Evolutionary conservation across 2,888 invertebrate species (phyloP), one percentile per base, ranked within the genome.

Genomic region (Caenorhabditis virilis): DNA sequence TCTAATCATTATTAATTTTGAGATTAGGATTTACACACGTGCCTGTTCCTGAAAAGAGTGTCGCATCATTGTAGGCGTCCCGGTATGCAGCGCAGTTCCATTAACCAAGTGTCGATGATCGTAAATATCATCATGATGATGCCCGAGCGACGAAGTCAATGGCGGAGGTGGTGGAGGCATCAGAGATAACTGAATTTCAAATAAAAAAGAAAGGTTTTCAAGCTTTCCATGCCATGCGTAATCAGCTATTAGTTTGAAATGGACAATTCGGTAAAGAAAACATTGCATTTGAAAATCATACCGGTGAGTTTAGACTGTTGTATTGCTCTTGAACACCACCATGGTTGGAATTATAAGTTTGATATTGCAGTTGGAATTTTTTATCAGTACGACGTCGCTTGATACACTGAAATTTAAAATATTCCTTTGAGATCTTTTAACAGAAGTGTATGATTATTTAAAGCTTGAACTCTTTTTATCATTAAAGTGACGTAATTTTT

Each of bases 291-390:
- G 6, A 48, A 22, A 27, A 35, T 39, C 72, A 66, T 65, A 79
- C 74, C 53, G 80, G 78, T 36, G 79, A 76, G 47, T 77, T 77
- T 22, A 78, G 59, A 38, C 72, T 73, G 67, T 76, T 77, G 47
- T 77, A 74, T 16, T 74, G 69, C 35, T 78, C 78, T 7, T 69
- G 56, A n/a, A 47, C 67, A 18, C 43, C 64, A 11, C 69, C 69
- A 35, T 78, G 77, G 49, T 69, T 77, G 9, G 78, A 72, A 18
- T 72, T 69, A 59, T 76, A 78, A 0, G 73, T 76, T 53, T 80
- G 78, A 30, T 81, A 81, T 35, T 78, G 75, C 11, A 78, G 64
- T 58, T 77, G 77, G 36, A 75, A 66, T 48, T 77, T 75, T 68
- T 82, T 75, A 42, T 78, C 79, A 25, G 60, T 53, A 23, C 74